A percentile compares a stretch with the other conserved stretches of the same genome.
These are phyloP conservation scores for Margarornis squamiger DNA, from an alignment of 2,797 vertebrate species.

Conservation along the genomic window DNA sequence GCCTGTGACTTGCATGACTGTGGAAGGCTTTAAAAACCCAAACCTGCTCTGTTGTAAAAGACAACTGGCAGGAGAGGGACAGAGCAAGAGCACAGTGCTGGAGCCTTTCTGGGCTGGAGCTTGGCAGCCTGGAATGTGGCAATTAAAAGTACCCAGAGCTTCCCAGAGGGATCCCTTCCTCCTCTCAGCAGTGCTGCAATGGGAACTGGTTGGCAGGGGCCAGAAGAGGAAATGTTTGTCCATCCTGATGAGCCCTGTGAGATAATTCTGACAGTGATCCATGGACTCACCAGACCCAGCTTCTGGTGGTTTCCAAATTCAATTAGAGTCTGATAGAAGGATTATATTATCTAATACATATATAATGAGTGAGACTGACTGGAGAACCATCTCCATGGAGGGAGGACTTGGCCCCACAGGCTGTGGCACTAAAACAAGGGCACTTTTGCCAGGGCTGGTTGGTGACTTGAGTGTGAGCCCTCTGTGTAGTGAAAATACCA, in stretches of 20 bases:
- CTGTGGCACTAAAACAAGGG: background rate
- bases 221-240: background rate
- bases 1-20: background rate
- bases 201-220: background rate
- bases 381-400: rapidly evolving
- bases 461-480: background rate
- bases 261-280: background rate
- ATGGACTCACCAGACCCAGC: background rate
- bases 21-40: background rate
- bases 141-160: background rate
- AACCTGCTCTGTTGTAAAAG: background rate
- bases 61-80: background rate
- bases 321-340: background rate
- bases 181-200: background rate
- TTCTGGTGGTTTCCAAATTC: background rate
- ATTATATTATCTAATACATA: rapidly evolving
- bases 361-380: background rate
- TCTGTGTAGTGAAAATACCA: background rate
- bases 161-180: background rate
- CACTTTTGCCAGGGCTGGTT: background rate
- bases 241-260: background rate
- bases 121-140: background rate
- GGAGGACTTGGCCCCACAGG: background rate
- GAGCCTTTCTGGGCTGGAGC: background rate
- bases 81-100: background rate